A percentile compares a stretch with the other conserved stretches of the same genome.
Evolutionary conservation across 1,140 invertebrate genomes (phyloP).

Genomic region (Cephus cinctus): DNA sequence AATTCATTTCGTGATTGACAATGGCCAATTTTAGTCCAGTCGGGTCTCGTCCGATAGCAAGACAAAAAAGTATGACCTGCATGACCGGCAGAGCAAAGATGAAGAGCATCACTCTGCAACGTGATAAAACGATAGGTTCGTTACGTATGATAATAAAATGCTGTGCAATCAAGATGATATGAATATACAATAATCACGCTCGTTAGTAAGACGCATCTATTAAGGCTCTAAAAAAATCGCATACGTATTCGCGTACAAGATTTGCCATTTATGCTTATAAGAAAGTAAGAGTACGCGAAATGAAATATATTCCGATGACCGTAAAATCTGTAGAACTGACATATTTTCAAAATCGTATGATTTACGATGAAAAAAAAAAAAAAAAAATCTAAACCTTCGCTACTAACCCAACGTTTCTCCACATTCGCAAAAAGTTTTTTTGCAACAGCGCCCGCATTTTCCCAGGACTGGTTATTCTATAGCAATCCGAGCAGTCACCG

Average conservation of each 20-base stretch:
- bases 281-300: too few relatives aligned
- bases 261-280: too few relatives aligned
- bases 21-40: constrained; percentile 80
- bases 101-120: constrained; percentile 80
- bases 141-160: not conserved
- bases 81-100: constrained; percentile 89
- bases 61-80: constrained; percentile 93
- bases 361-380: not conserved
- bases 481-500: constrained; percentile 56
- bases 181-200: too few relatives aligned
- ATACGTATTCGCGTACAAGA: too few relatives aligned
- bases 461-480: constrained; percentile 64
- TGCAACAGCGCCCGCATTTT: constrained; percentile 80
- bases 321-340: not conserved
- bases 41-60: constrained; percentile 90
- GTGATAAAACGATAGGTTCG: constrained; percentile 13
- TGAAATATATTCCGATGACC: not conserved
- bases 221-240: too few relatives aligned
- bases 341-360: constrained; percentile 1
- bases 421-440: constrained; percentile 92
- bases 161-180: too few relatives aligned
- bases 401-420: constrained; percentile 80
- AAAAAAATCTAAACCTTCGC: not conserved
- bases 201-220: too few relatives aligned
- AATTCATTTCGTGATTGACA: constrained; percentile 78